Conservation (phyloP, 1,140 invertebrate genomes). For the Drosophila busckii region DNA sequence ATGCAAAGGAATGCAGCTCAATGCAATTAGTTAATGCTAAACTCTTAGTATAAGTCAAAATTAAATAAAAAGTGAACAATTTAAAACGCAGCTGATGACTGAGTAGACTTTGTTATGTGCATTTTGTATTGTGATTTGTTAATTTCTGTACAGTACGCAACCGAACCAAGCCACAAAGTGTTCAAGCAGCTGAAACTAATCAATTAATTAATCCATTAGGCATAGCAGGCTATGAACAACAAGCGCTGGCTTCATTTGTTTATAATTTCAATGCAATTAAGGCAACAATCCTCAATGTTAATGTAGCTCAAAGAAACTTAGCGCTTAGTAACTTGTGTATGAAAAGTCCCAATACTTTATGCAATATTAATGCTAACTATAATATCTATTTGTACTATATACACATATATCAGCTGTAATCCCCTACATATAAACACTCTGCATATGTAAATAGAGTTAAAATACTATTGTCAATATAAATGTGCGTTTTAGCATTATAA, state of each 20-base stretch:
- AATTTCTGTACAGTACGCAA: constrained; percentile 31
- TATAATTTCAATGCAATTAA: constrained; percentile 1
- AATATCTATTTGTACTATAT: constrained; percentile 29
- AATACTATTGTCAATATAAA: constrained; percentile 16
- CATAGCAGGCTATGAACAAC: too few species aligned
- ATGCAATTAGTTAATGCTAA: constrained; percentile 12
- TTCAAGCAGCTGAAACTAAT: too few species aligned
- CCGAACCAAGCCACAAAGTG: constrained; percentile 40
- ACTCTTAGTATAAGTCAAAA: constrained; percentile 14
- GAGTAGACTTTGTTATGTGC: constrained; percentile 18
- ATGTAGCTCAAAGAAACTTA: not conserved
- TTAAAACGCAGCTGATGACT: constrained; percentile 16
- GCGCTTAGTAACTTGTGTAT: not conserved
- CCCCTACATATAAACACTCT: constrained; percentile 12
- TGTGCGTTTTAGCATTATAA: constrained; percentile 62
- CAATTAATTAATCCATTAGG: too few species aligned
- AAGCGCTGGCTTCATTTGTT: too few species aligned
- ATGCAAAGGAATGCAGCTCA: constrained; percentile 24
- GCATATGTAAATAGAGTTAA: constrained; percentile 18
- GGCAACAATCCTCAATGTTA: not conserved
- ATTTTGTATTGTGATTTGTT: constrained; percentile 37
- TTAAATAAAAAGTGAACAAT: constrained; percentile 14
- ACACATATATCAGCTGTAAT: constrained; percentile 18
- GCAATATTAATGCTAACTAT: constrained; percentile 58
- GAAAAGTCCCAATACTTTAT: constrained; percentile 27